Evolutionary conservation across 2,113 vertebrate species (phyloP).

Genomic region (Grammomys surdaster): DNA sequence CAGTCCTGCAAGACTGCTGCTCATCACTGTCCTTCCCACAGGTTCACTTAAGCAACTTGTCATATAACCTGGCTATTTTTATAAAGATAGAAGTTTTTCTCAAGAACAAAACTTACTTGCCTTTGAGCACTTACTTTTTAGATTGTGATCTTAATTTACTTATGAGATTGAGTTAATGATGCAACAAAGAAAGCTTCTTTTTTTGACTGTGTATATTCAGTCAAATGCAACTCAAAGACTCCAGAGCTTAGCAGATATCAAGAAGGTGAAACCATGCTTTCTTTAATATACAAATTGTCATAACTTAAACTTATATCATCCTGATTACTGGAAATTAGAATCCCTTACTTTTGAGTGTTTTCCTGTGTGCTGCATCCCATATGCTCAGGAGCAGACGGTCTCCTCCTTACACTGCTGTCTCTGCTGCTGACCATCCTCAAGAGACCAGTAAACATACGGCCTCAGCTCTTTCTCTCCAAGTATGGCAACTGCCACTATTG

Average conservation of each 20-base stretch:
- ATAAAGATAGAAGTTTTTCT: background rate
- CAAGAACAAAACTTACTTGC: background rate
- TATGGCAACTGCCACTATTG: background rate
- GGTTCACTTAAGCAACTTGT: background rate
- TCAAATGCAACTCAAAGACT: background rate
- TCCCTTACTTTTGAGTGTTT: background rate
- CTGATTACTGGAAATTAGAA: background rate
- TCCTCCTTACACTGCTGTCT: background rate
- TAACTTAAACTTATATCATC: background rate
- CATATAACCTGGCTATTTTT: background rate
- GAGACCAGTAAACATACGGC: background rate
- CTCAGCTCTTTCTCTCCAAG: background rate
- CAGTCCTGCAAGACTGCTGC: background rate
- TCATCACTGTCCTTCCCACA: background rate
- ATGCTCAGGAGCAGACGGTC: constrained; percentile 16
- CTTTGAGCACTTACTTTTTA: constrained; percentile 37
- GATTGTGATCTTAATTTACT: constrained; percentile 38
- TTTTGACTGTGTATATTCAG: background rate
- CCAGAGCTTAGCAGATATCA: background rate
- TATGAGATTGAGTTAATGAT: background rate
- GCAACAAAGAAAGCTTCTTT: background rate
- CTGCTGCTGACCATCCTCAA: background rate
- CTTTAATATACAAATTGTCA: background rate
- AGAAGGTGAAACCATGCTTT: constrained; percentile 20
- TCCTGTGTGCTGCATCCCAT: background rate